Conservation (phyloP, 2,797 vertebrate species). For the Sandelia bainsii region DNA sequence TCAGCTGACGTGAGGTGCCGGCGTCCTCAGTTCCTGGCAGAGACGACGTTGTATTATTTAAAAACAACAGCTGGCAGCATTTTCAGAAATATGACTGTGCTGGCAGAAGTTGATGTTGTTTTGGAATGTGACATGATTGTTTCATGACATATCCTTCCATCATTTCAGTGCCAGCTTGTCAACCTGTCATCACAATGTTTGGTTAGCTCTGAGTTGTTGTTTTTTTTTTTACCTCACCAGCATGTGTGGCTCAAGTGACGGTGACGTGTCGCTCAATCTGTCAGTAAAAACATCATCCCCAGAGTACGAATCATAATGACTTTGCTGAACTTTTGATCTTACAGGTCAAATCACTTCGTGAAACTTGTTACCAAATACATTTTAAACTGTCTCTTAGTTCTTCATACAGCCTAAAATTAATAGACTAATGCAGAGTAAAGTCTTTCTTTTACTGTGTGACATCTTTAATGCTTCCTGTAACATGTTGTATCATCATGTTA, state of each 20-base stretch:
- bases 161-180: slow-evolving; percentile 42
- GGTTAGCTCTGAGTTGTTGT: slow-evolving; percentile 4
- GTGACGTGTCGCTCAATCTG: neutral
- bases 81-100: slow-evolving; percentile 54
- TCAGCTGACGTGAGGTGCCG: slow-evolving; percentile 16
- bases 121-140: slow-evolving; percentile 28
- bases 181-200: slow-evolving; percentile 34
- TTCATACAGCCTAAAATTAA: too few species aligned
- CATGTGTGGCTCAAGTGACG: neutral
- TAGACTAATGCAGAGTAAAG: too few species aligned
- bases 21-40: slow-evolving; percentile 32
- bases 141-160: slow-evolving; percentile 43
- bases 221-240: slow-evolving; percentile 18
- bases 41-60: slow-evolving; percentile 29
- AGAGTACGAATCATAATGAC: neutral
- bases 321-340: neutral
- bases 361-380: neutral
- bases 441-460: too few species aligned
- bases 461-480: too few species aligned
- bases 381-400: neutral
- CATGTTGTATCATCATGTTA: too few species aligned
- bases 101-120: slow-evolving; percentile 20
- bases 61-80: slow-evolving; percentile 65
- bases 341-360: neutral
- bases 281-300: neutral